Evolutionary conservation across 2,797 vertebrate genomes (phyloP).

Genomic region (Pantherophis vulpinus): DNA sequence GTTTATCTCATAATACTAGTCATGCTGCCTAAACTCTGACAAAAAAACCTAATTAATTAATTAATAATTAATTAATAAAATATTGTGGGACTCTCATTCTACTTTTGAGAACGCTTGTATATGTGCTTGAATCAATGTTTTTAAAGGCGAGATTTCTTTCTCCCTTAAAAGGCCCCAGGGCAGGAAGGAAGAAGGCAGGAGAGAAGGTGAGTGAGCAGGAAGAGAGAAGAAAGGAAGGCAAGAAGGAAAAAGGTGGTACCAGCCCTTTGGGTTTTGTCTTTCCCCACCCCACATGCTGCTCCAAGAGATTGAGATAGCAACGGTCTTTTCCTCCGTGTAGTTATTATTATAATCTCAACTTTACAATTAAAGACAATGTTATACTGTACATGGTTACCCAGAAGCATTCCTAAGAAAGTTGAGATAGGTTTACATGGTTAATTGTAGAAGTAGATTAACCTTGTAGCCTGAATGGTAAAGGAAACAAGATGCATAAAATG

Average conservation of each 20-base stretch:
- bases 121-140: neutral
- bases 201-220: neutral
- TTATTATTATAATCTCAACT: neutral
- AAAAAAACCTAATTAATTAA: too few species aligned
- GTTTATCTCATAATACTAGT: too few species aligned
- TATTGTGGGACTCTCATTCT: neutral
- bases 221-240: neutral
- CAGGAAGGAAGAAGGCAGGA: neutral
- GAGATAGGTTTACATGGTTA: neutral
- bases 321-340: too few species aligned
- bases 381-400: neutral
- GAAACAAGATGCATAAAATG: constrained; percentile 36
- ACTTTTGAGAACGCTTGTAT: neutral
- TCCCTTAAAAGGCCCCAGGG: neutral
- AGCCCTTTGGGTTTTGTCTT: neutral
- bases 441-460: neutral
- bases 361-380: neutral
- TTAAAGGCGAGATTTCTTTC: neutral
- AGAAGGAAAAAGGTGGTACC: neutral
- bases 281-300: neutral
- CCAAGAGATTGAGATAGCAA: neutral
- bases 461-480: constrained; percentile 62
- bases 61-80: too few species aligned
- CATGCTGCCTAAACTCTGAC: too few species aligned
- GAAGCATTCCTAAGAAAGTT: neutral